Percentiles rank a stretch among this genome's conserved stretches.
phyloP scores from a whole-genome alignment of 2,888 invertebrate genomes.

The Allygus modestus region DNA sequence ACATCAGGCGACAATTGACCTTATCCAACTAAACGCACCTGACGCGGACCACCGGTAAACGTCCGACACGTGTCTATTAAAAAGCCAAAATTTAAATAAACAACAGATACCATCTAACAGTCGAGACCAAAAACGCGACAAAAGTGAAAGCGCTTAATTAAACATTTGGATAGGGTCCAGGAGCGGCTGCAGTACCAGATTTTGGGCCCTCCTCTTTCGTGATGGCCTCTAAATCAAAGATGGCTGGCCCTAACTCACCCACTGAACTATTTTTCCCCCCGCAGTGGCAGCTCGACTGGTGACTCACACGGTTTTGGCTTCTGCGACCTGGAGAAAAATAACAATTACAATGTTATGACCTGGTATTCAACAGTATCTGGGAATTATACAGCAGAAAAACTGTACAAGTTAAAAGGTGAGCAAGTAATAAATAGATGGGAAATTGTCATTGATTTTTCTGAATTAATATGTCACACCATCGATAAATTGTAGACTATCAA shows the following conservation, averaged over 20 bases:
- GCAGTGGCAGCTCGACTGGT: neutral
- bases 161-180: conserved; percentile 26
- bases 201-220: conserved; percentile 58
- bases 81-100: neutral
- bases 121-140: conserved; percentile 4
- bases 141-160: conserved; percentile 43
- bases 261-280: conserved; percentile 36
- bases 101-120: neutral
- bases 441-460: too few species aligned
- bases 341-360: too few species aligned
- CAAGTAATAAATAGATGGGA: too few species aligned
- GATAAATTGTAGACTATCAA: too few species aligned
- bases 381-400: too few species aligned
- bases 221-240: conserved; percentile 59
- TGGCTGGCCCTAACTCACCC: conserved; percentile 42
- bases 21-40: neutral
- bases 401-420: too few species aligned
- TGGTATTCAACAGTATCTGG: too few species aligned
- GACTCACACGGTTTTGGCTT: neutral
- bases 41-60: neutral
- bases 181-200: conserved; percentile 27
- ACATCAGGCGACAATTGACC: too few species aligned
- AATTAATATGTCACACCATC: too few species aligned
- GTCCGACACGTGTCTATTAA: neutral
- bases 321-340: too few species aligned